phyloP scores from a whole-genome alignment of 1,140 invertebrate genomes.

The Agrilus planipennis region DNA sequence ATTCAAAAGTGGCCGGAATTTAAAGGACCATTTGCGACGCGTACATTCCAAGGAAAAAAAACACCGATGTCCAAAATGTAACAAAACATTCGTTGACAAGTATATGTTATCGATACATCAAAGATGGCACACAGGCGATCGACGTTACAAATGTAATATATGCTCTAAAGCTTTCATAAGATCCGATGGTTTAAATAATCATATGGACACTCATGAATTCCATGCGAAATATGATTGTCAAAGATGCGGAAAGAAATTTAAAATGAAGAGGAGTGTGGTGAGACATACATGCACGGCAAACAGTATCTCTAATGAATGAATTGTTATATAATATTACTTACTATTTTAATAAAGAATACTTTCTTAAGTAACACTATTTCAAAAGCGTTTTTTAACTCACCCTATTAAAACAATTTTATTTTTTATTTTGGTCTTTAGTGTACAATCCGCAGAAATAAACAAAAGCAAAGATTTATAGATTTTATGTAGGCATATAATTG shows the following conservation, averaged over 20 bases:
- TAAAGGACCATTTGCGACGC: conserved; percentile 20
- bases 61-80: conserved; percentile 21
- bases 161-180: conserved; percentile 16
- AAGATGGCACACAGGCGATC: conserved; percentile 18
- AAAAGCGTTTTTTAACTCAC: no score
- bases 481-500: no score
- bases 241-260: conserved; percentile 15
- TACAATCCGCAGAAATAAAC: no score
- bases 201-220: conserved; percentile 14
- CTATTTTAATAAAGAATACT: no score
- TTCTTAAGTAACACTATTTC: no score
- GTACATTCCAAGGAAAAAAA: conserved; percentile 20
- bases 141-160: conserved; percentile 16
- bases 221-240: conserved; percentile 10
- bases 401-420: no score
- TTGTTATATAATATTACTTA: no score
- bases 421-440: no score
- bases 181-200: conserved; percentile 17
- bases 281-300: conserved; percentile 11
- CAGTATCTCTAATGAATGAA: background rate
- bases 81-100: conserved; percentile 20
- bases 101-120: conserved; percentile 21
- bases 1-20: conserved; percentile 21
- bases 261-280: conserved; percentile 11
- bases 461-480: no score